Evolutionary conservation across 2,888 invertebrate genomes (phyloP).

Genomic region (Sarcophaga rosellei): DNA sequence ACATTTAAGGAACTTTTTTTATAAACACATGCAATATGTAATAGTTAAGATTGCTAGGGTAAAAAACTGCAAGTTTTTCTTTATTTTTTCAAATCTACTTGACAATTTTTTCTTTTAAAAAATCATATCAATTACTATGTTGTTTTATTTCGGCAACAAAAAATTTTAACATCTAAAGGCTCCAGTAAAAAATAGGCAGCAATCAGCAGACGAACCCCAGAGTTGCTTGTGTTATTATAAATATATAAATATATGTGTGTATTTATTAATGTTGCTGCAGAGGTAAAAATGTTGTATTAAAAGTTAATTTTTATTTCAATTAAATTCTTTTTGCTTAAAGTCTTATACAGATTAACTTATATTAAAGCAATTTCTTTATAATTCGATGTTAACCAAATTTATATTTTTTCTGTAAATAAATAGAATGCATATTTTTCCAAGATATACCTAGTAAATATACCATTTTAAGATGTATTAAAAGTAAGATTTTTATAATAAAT

Average conservation of each 20-base stretch:
- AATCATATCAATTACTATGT: not conserved
- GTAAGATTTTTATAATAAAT: not conserved
- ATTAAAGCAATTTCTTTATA: not conserved
- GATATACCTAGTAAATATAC: constrained; percentile 4
- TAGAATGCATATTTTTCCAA: not conserved
- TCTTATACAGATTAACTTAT: not conserved
- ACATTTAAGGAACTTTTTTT: constrained; percentile 53
- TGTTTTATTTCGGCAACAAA: constrained; percentile 34
- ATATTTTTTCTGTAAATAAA: constrained; percentile 13
- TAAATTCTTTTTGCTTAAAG: constrained; percentile 17
- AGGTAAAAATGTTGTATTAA: constrained; percentile 55
- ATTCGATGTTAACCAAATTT: not conserved
- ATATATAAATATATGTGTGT: not conserved
- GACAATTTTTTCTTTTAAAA: constrained; percentile 16
- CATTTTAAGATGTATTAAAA: not conserved
- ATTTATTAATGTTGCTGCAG: constrained; percentile 36
- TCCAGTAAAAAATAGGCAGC: constrained; percentile 34
- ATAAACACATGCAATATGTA: not conserved
- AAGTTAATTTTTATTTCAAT: constrained; percentile 28
- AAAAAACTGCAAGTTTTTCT: not conserved
- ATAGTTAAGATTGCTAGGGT: constrained; percentile 21
- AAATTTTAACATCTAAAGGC: constrained; percentile 43
- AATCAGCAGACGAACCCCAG: constrained; percentile 36
- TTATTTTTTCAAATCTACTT: constrained; percentile 34
- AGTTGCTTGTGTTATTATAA: constrained; percentile 38